Conservation (phyloP, 2,888 invertebrate genomes). For the Mythimna impura region DNA sequence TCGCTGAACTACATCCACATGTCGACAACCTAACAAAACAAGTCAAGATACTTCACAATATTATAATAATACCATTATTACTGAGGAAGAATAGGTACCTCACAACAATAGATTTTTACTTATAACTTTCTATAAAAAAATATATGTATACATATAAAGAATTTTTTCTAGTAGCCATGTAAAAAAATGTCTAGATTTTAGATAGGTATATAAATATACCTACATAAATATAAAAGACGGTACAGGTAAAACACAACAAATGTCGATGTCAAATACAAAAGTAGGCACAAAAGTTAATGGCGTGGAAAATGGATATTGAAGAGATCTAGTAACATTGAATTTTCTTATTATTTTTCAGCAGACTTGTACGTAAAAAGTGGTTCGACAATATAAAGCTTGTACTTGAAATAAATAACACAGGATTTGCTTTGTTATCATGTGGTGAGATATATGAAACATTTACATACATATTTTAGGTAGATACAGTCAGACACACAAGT, state of each 20-base stretch:
- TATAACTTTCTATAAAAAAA: no score
- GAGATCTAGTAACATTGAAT: constrained; percentile 11
- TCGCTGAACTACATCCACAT: no score
- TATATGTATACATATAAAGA: no score
- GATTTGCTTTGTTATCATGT: constrained; percentile 34
- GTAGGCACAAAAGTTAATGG: constrained; percentile 47
- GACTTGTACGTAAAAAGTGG: constrained; percentile 4
- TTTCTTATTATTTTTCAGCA: not conserved
- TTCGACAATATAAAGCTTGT: constrained; percentile 23
- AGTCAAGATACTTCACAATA: no score
- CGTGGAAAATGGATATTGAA: constrained; percentile 28
- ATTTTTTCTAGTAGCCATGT: not conserved
- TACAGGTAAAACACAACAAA: constrained; percentile 29
- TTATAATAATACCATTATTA: not conserved
- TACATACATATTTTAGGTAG: constrained; percentile 36
- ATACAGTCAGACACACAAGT: constrained; percentile 5
- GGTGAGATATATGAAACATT: constrained; percentile 18
- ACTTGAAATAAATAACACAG: constrained; percentile 27
- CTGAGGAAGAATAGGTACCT: not conserved
- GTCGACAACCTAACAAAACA: no score
- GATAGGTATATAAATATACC: not conserved
- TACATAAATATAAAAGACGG: constrained; percentile 6
- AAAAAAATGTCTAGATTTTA: constrained; percentile 20
- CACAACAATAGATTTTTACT: not conserved
- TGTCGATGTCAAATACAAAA: constrained; percentile 29